Percentiles rank a stretch among this genome's conserved stretches.
These are phyloP conservation scores for Callopanchax toddi DNA, from an alignment of 2,113 vertebrate species.

Conservation along the genomic window DNA sequence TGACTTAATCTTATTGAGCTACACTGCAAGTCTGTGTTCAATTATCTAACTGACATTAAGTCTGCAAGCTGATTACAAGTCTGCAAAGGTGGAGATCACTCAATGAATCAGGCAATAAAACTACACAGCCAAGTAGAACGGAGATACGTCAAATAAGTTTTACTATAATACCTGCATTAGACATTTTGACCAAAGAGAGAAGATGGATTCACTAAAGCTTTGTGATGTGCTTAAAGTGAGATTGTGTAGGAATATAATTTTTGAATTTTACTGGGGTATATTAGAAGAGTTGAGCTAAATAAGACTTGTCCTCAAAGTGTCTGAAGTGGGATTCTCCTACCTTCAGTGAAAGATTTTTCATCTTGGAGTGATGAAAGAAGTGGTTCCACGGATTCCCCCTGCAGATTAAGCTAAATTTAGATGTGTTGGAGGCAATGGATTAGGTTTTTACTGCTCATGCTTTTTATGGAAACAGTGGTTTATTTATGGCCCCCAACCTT, in stretches of 20 bases:
- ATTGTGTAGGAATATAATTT: too few relatives aligned
- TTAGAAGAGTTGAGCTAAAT: slow-evolving; percentile 31
- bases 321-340: slow-evolving; percentile 38
- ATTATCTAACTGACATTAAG: slow-evolving; percentile 47
- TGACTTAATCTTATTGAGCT: slow-evolving; percentile 45
- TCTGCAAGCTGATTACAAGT: slow-evolving; percentile 38
- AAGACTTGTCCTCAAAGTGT: slow-evolving; percentile 28
- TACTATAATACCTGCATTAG: slow-evolving; percentile 25
- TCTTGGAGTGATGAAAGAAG: slow-evolving; percentile 34
- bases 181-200: slow-evolving; percentile 24
- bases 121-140: slow-evolving; percentile 9
- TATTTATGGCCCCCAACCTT: slow-evolving; percentile 1
- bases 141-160: slow-evolving; percentile 29
- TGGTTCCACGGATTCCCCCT: slow-evolving; percentile 22
- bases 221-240: too few relatives aligned
- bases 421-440: slow-evolving; percentile 31
- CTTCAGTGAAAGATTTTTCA: slow-evolving; percentile 21
- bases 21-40: slow-evolving; percentile 23
- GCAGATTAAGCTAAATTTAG: slow-evolving; percentile 41
- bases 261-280: slow-evolving; percentile 42
- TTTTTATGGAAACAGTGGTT: slow-evolving; percentile 18
- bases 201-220: slow-evolving; percentile 15
- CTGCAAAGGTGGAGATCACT: slow-evolving; percentile 23
- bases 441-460: slow-evolving; percentile 27
- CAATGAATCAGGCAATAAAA: slow-evolving; percentile 26